Percentiles rank a stretch among this genome's conserved stretches.
phyloP scores from a whole-genome alignment of 2,113 vertebrate genomes.

The Pluvianellus socialis region DNA sequence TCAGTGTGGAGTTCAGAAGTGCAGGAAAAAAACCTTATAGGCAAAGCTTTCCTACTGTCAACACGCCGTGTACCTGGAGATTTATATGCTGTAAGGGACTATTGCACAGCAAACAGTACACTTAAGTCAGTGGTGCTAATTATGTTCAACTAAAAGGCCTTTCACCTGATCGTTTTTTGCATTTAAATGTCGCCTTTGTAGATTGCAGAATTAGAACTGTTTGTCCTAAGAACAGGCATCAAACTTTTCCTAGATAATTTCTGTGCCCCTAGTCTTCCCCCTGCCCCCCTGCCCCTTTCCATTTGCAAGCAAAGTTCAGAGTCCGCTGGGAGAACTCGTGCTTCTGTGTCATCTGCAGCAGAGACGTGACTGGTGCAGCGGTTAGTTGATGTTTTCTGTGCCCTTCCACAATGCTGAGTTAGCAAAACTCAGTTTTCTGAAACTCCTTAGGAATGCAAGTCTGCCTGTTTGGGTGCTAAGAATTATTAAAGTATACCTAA shows the following conservation, averaged over 20 bases:
- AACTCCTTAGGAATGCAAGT: not conserved
- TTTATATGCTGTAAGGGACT: not conserved
- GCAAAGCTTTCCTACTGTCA: not conserved
- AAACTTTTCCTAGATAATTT: not conserved
- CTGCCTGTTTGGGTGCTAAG: not conserved
- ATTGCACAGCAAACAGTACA: accelerated
- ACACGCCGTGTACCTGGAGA: not conserved
- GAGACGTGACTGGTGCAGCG: not conserved
- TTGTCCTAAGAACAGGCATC: not conserved
- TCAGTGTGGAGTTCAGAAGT: conserved; percentile 79
- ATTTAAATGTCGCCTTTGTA: not conserved
- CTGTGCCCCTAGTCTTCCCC: not conserved
- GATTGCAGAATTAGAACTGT: not conserved
- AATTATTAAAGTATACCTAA: not conserved
- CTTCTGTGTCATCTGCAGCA: not conserved
- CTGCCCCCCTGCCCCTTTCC: not conserved
- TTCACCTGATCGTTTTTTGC: not conserved
- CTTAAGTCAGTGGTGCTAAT: conserved; percentile 11
- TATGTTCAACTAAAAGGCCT: conserved; percentile 5
- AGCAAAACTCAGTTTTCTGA: not conserved
- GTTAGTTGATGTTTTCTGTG: not conserved
- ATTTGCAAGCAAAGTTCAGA: not conserved
- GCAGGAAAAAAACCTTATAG: conserved; percentile 77
- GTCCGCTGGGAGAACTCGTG: not conserved
- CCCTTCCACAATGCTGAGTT: not conserved